Evolutionary conservation across 2,113 vertebrate species (phyloP).

Genomic region (Eonycteris spelaea): DNA sequence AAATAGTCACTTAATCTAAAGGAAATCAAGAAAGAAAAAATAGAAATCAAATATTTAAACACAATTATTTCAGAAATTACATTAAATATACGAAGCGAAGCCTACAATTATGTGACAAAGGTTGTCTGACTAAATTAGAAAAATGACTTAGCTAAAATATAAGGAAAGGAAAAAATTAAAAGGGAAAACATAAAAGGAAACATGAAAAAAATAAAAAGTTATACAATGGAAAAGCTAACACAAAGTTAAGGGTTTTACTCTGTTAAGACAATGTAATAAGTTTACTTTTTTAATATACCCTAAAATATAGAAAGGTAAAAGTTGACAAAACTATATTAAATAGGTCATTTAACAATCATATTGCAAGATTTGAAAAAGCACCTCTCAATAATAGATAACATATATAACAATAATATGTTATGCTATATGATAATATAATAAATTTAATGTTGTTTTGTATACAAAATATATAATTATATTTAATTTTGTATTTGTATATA

Average conservation of each 20-base stretch:
- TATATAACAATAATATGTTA: background rate
- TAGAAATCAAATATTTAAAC: background rate
- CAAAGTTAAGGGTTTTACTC: background rate
- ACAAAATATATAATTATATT: background rate
- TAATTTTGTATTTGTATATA: background rate
- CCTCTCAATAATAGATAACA: background rate
- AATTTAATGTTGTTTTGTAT: background rate
- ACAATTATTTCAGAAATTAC: background rate
- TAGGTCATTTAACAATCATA: background rate
- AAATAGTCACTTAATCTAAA: background rate
- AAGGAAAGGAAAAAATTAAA: background rate
- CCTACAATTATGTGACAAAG: background rate
- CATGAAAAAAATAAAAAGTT: background rate
- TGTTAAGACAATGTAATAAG: background rate
- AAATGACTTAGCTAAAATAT: background rate
- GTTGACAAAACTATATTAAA: background rate
- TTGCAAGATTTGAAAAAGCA: background rate
- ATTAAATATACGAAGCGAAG: background rate
- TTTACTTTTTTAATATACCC: background rate
- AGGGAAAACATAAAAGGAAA: background rate
- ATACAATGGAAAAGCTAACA: background rate
- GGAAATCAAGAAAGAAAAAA: background rate
- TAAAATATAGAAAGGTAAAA: background rate
- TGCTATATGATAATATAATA: too few relatives aligned
- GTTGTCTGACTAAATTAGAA: background rate